phyloP scores from a whole-genome alignment of 1,140 invertebrate genomes.

The Andrena cerasifolii region DNA sequence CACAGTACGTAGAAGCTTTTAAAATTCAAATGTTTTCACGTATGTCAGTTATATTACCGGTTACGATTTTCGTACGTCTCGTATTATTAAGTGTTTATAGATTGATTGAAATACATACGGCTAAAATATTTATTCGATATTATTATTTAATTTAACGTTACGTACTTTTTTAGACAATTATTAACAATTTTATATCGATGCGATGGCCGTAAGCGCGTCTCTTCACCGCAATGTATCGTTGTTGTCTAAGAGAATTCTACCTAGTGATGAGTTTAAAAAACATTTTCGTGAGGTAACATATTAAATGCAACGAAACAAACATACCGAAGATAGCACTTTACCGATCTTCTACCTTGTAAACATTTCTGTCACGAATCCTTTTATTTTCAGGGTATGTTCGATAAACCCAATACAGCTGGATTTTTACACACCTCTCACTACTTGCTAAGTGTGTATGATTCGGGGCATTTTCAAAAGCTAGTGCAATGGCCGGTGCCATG shows the following conservation, averaged over 20 bases:
- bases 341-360: conserved; percentile 8
- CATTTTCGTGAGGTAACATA: conserved; percentile 71
- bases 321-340: conserved; percentile 4
- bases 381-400: conserved; percentile 80
- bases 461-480: conserved; percentile 76
- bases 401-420: conserved; percentile 81
- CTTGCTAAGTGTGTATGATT: conserved; percentile 79
- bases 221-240: conserved; percentile 72
- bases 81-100: background rate
- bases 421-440: conserved; percentile 82
- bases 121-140: background rate
- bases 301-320: background rate
- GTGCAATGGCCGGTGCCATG: conserved; percentile 82
- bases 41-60: background rate
- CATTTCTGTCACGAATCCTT: conserved; percentile 11
- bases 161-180: background rate
- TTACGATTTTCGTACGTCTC: background rate
- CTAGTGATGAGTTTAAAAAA: conserved; percentile 74
- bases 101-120: background rate
- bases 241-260: conserved; percentile 66
- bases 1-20: background rate
- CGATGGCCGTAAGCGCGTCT: conserved; percentile 53
- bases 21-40: conserved; percentile 39
- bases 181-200: background rate
- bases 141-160: background rate